Percentiles rank a stretch among this genome's conserved stretches.
phyloP scores from a whole-genome alignment of 35 echinoderm and acorn worm genomes.

The Ophioderma brevispina region DNA sequence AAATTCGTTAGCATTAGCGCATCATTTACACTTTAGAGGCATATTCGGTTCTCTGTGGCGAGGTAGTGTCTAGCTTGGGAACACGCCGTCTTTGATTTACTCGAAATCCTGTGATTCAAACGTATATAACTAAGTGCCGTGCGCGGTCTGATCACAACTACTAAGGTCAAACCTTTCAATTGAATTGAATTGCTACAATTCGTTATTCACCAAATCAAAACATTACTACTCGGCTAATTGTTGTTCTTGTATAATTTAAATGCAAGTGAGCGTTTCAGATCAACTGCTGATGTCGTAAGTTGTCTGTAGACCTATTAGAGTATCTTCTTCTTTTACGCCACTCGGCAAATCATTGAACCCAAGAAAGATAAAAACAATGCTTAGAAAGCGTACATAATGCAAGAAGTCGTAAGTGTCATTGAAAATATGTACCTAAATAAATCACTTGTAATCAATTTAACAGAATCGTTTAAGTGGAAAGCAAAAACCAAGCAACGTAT shows the following conservation, averaged over 20 bases:
- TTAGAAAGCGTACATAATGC: neutral
- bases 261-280: constrained; percentile 2
- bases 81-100: neutral
- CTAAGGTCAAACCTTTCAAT: neutral
- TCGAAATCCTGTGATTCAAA: neutral
- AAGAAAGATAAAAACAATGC: neutral
- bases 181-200: neutral
- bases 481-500: too few species aligned
- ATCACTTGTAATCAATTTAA: constrained; percentile 1
- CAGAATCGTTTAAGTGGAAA: neutral
- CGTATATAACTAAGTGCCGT: neutral
- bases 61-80: neutral
- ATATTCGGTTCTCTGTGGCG: neutral
- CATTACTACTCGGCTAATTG: neutral
- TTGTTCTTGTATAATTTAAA: neutral
- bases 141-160: neutral
- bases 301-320: neutral
- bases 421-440: neutral
- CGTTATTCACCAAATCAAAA: neutral
- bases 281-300: neutral
- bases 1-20: neutral
- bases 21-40: neutral
- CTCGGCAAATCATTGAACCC: neutral
- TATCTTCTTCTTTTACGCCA: neutral
- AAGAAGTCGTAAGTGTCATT: neutral